phyloP scores from a whole-genome alignment of 1,140 invertebrate species.

The Aradophagus sp. region DNA sequence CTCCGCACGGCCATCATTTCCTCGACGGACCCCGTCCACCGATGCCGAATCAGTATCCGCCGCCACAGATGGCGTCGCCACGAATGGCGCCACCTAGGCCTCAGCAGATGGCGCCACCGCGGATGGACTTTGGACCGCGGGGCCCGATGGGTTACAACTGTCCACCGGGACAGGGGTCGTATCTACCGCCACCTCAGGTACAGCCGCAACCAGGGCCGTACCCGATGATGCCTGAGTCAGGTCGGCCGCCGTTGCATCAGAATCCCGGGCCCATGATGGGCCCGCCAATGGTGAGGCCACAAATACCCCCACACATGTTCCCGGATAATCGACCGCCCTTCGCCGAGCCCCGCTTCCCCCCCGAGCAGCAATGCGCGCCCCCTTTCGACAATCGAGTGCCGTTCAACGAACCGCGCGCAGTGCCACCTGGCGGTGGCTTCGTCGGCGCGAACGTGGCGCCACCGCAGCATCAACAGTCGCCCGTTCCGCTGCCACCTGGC shows the following conservation, averaged over 20 bases:
- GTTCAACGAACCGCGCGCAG: constrained; percentile 57
- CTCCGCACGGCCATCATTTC: constrained; percentile 43
- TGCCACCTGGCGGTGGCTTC: constrained; percentile 47
- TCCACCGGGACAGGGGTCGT: constrained; percentile 59
- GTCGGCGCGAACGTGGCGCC: constrained; percentile 43
- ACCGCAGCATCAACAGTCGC: constrained; percentile 39
- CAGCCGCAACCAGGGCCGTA: constrained; percentile 15
- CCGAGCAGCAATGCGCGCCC: constrained; percentile 56
- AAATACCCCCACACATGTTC: constrained; percentile 31
- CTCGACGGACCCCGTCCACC: constrained; percentile 38
- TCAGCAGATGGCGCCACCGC: constrained; percentile 18
- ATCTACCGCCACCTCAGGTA: constrained; percentile 35
- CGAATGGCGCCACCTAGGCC: constrained; percentile 15
- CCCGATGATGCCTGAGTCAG: constrained; percentile 44
- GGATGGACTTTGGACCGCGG: constrained; percentile 59
- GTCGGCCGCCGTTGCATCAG: constrained; percentile 50
- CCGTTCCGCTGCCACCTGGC: constrained; percentile 60
- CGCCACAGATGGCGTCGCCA: constrained; percentile 15
- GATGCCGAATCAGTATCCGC: constrained; percentile 56
- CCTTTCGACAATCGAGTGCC: constrained; percentile 57
- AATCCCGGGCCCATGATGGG: constrained; percentile 52
- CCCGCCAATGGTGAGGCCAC: constrained; percentile 28
- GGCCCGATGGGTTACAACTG: constrained; percentile 57
- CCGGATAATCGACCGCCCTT: constrained; percentile 61
- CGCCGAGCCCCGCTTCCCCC: constrained; percentile 53